A percentile compares a stretch with the other conserved stretches of the same genome.
phyloP scores from a whole-genome alignment of 1,140 invertebrate genomes.

The Grapholita molesta region DNA sequence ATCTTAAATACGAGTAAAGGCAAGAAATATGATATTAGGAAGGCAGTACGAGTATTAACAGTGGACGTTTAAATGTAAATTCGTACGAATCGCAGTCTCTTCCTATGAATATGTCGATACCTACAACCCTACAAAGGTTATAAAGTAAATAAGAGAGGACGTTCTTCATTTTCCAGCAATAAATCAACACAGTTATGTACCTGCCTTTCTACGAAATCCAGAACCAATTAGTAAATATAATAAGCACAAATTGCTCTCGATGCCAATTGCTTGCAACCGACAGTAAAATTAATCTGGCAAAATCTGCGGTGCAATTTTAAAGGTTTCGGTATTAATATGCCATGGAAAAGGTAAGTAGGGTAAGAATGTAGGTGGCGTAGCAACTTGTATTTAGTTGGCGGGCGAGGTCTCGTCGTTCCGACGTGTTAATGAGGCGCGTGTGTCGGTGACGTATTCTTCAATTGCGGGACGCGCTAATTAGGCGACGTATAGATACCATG shows the following conservation, averaged over 20 bases:
- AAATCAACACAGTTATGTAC: background rate
- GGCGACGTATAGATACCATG: background rate
- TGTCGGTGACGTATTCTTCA: constrained; percentile 13
- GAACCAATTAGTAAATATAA: background rate
- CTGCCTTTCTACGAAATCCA: background rate
- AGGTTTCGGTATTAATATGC: background rate
- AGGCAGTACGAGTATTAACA: too few species aligned
- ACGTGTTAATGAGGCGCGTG: constrained; percentile 4
- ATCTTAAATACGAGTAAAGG: too few species aligned
- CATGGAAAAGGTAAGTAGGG: constrained; percentile 7
- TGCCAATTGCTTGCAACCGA: background rate
- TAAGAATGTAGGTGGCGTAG: constrained; percentile 3
- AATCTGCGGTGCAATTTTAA: background rate
- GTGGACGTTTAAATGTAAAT: too few species aligned
- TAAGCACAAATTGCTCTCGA: background rate
- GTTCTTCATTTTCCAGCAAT: background rate
- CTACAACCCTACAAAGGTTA: too few species aligned
- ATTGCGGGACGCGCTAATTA: constrained; percentile 17
- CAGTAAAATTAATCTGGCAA: background rate
- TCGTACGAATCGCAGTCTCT: too few species aligned
- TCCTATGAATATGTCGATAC: too few species aligned
- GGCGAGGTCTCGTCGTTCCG: background rate
- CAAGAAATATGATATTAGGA: too few species aligned
- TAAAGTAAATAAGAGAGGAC: background rate
- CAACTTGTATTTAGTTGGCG: background rate